Conservation (phyloP, 2,113 vertebrate genomes). For the Antennarius striatus region DNA sequence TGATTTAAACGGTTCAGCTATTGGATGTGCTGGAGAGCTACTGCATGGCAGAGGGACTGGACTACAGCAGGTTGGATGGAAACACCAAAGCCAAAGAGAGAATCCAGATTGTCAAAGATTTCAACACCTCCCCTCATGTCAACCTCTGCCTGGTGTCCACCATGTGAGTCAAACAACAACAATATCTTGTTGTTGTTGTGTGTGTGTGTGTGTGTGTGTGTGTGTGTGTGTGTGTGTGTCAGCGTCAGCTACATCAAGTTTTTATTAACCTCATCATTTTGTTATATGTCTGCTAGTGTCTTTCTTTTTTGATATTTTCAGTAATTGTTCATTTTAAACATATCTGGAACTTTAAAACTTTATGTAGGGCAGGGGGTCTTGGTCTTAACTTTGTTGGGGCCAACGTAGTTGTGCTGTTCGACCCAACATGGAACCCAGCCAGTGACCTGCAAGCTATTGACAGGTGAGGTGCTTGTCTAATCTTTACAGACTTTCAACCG, state of each 20-base stretch:
- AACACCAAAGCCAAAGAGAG: slow-evolving; percentile 92
- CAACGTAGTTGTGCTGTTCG: slow-evolving; percentile 94
- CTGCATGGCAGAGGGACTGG: slow-evolving; percentile 92
- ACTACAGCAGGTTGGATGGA: slow-evolving; percentile 92
- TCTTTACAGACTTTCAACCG: too few species aligned
- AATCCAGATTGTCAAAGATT: slow-evolving; percentile 90
- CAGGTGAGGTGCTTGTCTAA: slow-evolving; percentile 71
- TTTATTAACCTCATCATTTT: too few species aligned
- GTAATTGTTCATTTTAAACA: neutral
- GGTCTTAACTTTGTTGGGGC: slow-evolving; percentile 97
- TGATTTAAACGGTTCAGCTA: slow-evolving; percentile 73
- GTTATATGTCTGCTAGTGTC: too few species aligned
- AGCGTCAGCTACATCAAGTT: too few species aligned
- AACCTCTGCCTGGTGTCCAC: slow-evolving; percentile 96
- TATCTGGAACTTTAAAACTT: neutral
- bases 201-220: too few species aligned
- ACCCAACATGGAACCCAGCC: slow-evolving; percentile 98
- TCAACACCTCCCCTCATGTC: slow-evolving; percentile 87
- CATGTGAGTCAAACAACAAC: slow-evolving; percentile 82
- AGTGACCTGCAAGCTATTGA: slow-evolving; percentile 98
- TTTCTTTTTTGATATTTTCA: neutral
- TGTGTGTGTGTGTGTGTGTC: too few species aligned
- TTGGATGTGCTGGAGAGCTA: slow-evolving; percentile 92
- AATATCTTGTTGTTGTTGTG: neutral
- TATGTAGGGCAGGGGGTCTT: slow-evolving; percentile 91